These are phyloP conservation scores for Pelobates cultripes DNA, from an alignment of 2,797 vertebrate genomes.

Conservation along the genomic window DNA sequence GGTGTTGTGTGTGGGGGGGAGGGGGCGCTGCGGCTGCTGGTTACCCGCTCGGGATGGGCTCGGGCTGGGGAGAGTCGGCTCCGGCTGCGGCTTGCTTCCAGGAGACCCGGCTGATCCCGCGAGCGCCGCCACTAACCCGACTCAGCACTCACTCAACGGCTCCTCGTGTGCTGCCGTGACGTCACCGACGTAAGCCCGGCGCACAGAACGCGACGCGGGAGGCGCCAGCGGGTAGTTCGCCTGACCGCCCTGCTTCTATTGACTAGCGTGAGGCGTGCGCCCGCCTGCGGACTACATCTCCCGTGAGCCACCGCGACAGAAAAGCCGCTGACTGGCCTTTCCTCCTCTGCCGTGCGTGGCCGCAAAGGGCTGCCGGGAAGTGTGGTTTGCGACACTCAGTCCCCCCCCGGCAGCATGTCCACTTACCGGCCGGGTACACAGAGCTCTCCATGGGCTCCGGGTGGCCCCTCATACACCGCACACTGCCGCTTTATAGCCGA, in stretches of 20 bases:
- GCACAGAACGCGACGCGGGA: slow-evolving; percentile 57
- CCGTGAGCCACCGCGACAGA: slow-evolving; percentile 50
- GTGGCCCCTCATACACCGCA: too few species aligned
- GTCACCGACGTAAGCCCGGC: slow-evolving; percentile 57
- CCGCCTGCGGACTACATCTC: slow-evolving; percentile 50
- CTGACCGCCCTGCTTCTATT: rapidly evolving
- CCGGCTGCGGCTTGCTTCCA: neutral
- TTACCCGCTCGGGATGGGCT: too few species aligned
- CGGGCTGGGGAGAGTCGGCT: slow-evolving; percentile 34
- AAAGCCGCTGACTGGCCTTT: neutral
- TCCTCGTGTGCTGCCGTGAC: slow-evolving; percentile 84
- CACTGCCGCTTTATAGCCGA: too few species aligned
- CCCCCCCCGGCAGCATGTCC: too few species aligned
- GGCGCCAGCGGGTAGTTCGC: slow-evolving; percentile 61
- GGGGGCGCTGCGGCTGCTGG: slow-evolving; percentile 44
- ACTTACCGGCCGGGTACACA: too few species aligned
- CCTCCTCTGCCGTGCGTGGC: neutral
- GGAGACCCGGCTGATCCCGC: slow-evolving; percentile 48
- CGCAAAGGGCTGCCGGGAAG: slow-evolving; percentile 14
- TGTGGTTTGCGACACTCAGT: slow-evolving; percentile 14
- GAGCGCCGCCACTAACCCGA: slow-evolving; percentile 52
- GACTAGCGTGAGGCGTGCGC: rapidly evolving
- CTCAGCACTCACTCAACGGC: slow-evolving; percentile 81
- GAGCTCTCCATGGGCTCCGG: too few species aligned
- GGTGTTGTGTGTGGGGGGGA: slow-evolving; percentile 25